These are phyloP conservation scores for Podilymbus podiceps DNA, from an alignment of 2,113 vertebrate genomes.

Conservation along the genomic window DNA sequence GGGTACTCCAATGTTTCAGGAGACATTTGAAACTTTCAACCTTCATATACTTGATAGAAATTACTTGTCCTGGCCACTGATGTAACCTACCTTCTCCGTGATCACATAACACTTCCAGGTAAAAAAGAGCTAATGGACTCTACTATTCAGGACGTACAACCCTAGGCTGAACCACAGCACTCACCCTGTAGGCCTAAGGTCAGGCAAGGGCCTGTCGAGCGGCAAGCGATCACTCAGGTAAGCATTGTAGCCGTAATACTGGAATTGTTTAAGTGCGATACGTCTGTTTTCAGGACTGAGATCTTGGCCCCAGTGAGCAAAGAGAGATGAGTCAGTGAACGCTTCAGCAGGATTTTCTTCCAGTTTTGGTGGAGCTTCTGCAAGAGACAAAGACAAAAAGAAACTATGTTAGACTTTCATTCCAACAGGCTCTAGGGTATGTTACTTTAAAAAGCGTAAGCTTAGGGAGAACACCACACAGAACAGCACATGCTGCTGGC, in stretches of 20 bases:
- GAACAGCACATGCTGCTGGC: not conserved
- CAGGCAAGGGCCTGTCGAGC: slow-evolving; percentile 86
- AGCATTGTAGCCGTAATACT: slow-evolving; percentile 97
- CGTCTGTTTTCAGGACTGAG: slow-evolving; percentile 86
- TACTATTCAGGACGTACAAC: accelerated
- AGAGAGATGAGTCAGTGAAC: slow-evolving; percentile 92
- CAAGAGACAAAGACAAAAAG: not conserved
- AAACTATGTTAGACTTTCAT: not conserved
- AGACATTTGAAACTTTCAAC: not conserved
- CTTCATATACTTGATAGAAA: not conserved
- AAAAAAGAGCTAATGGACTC: not conserved
- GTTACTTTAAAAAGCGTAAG: accelerated
- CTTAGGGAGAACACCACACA: not conserved
- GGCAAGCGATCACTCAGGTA: slow-evolving; percentile 96
- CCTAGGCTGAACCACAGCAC: not conserved
- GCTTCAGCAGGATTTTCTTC: slow-evolving; percentile 82
- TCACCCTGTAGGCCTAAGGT: slow-evolving; percentile 93
- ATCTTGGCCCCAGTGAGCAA: slow-evolving; percentile 94
- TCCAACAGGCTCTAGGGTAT: not conserved
- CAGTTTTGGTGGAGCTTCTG: slow-evolving; percentile 85
- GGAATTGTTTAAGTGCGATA: slow-evolving; percentile 91
- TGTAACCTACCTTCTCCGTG: not conserved
- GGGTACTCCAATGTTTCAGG: not conserved
- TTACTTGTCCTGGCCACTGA: not conserved
- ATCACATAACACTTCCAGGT: not conserved